These are phyloP conservation scores for Oryctolagus cuniculus DNA, from an alignment of 2,113 vertebrate genomes.

Conservation along the genomic window DNA sequence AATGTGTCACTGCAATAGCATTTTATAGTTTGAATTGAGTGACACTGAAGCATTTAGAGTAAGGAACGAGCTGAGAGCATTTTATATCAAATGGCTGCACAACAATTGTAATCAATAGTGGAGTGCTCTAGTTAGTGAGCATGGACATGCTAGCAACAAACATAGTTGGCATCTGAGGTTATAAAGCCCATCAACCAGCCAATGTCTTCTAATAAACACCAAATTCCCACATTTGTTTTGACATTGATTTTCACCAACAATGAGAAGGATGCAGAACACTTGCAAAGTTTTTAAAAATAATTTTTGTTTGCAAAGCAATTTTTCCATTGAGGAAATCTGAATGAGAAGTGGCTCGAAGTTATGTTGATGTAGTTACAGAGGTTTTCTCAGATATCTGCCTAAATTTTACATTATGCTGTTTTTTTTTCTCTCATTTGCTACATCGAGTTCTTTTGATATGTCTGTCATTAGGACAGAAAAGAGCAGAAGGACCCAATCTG, in stretches of 20 bases:
- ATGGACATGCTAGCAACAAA: background rate
- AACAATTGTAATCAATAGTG: background rate
- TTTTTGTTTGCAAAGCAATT: background rate
- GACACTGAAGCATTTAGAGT: constrained; percentile 33
- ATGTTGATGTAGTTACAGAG: fast-evolving
- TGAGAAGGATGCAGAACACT: background rate
- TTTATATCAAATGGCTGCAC: background rate
- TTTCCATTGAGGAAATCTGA: background rate
- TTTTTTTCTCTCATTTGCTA: background rate
- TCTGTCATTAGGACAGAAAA: background rate
- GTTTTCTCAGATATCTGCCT: background rate
- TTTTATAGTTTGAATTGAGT: constrained; percentile 33
- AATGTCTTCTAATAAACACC: background rate
- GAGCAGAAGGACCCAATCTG: background rate
- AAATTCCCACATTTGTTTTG: background rate
- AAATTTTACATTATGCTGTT: background rate
- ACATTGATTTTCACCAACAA: background rate
- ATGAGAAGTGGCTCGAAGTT: background rate
- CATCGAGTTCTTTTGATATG: background rate
- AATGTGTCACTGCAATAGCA: constrained; percentile 56
- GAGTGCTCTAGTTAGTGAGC: constrained; percentile 4
- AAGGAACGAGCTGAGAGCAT: constrained; percentile 1
- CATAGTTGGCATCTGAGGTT: background rate
- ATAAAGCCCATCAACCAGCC: background rate
- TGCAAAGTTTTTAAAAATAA: background rate